Evolutionary conservation across 2,113 vertebrate genomes (phyloP), one percentile per base, ranked within the genome.

Genomic region (Petrocephalus microphthalmus): DNA sequence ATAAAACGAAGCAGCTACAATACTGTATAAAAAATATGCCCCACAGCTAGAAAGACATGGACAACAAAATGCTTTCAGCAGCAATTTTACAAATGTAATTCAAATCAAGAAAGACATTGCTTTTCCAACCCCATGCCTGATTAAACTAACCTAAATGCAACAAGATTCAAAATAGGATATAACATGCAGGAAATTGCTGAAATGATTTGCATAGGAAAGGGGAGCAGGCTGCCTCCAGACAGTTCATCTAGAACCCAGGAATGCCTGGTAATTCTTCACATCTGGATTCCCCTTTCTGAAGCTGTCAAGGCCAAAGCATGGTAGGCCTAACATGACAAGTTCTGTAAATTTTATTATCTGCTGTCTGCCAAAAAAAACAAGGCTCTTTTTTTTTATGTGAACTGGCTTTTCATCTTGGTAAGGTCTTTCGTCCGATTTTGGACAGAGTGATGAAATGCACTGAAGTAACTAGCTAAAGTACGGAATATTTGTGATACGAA

Each of bases 311-410:
- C 94, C 92, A 94, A 93, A 94, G 92, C 95, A 94, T 95, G 96
- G 96, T 93, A 94, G 91, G 88, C 93, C 92, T 95, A 95, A 96
- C 96, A 94, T 95, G 95, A 95, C 94, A 95, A 94, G 94, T 96
- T 96, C 91, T 95, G 95, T 95, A 95, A 95, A 96, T 97, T 96
- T 97, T 95, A 96, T 95, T 96, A 95, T 94, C 95, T 94, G 93
- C 92, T 95, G 95, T 94, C 95, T 95, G 95, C 96, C 96, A 95
- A 93, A 96, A 93, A 92, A 95, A 94, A 96, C 94, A 94, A 94
- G 95, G 95, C 95, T 95, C 96, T 96, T 96, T 95, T 95, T 96
- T 91, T 51, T 93, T 93, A 93, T 96, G 94, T 96, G 96, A 95
- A 94, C 94, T 91, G 88, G 91, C 92, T 87, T 95, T 94, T 95